Conservation (phyloP, 2,113 vertebrate genomes). For the Pseudorectes ferrugineus region DNA sequence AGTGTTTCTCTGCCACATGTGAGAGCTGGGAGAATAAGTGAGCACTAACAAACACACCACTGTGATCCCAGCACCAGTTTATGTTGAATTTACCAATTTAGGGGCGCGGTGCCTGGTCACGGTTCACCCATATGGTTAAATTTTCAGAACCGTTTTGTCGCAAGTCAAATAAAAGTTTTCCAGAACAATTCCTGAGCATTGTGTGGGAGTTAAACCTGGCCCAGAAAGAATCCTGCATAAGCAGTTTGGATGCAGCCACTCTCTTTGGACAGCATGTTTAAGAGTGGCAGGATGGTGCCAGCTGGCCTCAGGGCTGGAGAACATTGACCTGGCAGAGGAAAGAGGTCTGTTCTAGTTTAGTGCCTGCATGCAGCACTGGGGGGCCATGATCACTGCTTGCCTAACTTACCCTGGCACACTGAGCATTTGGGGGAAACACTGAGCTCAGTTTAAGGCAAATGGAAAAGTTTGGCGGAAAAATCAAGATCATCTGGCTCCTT, state of each 20-base stretch:
- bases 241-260: background rate
- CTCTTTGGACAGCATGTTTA: background rate
- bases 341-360: background rate
- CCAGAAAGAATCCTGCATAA: background rate
- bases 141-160: background rate
- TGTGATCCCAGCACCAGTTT: background rate
- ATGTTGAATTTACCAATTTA: fast-evolving
- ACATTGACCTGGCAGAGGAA: background rate
- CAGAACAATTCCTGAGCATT: background rate
- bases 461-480: background rate
- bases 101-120: background rate
- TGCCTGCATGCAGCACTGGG: background rate
- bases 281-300: background rate
- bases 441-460: background rate
- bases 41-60: background rate
- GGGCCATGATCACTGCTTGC: background rate
- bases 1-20: background rate
- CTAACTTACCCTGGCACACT: background rate
- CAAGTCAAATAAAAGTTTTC: background rate
- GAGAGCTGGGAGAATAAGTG: background rate
- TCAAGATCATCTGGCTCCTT: background rate
- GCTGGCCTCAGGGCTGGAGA: background rate
- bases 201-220: background rate
- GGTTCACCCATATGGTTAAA: background rate
- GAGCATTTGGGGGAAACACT: background rate